Base-by-base conservation (phyloP, 2,113 vertebrate genomes). In the Lamprologus speciosus region DNA sequence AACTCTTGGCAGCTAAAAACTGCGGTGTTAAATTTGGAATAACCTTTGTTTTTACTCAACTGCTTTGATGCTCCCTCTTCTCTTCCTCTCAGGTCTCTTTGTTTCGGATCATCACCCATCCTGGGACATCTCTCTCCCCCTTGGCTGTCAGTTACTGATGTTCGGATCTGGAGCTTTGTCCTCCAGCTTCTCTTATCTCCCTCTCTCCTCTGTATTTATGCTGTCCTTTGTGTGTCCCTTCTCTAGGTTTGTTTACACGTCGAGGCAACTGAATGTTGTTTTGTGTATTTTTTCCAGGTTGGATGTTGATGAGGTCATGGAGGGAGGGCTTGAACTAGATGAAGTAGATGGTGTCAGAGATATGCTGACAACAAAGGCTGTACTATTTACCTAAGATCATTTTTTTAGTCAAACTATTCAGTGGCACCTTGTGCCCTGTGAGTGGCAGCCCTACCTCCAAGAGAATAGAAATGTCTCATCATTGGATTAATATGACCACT, bases 401-500 rank as follows among this genome's bases (percentile, higher is more conserved):
- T 21, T 37, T 37, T 17, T 1, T 0, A 65, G 31, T 35, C 2
- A 2, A 37, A n/a, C 33, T 37, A 37, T 65, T 65, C 33, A 65
- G 17, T 13, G 33, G 10, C 0, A 0, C 10, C 60, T 0, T 3
- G 6, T 65, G 19, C 6, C 19, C 60, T 65, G 60, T 33, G 28
- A 65, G 6, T 37, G 19, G 0, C 0, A 19, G 16, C 17, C 31
- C 60, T 57, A 0, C 17, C 60, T 0, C 0, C 33, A 21, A 12
- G 7, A 37, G 3, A 1, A 68, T 13, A 21, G 33, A 68, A 40
- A 3, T 40, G 19, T 5, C 35, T 37, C 33, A 40, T 68, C 19
- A 21, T 5, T 68, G 3, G 19, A 40, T 68, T 40, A 40, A 68
- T 68, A 21, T 40, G 63, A 68, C 33, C 33, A 40, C 63, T 40